Base-by-base conservation (phyloP, 2,797 vertebrate species). In the Mormyrops boulengeri region DNA sequence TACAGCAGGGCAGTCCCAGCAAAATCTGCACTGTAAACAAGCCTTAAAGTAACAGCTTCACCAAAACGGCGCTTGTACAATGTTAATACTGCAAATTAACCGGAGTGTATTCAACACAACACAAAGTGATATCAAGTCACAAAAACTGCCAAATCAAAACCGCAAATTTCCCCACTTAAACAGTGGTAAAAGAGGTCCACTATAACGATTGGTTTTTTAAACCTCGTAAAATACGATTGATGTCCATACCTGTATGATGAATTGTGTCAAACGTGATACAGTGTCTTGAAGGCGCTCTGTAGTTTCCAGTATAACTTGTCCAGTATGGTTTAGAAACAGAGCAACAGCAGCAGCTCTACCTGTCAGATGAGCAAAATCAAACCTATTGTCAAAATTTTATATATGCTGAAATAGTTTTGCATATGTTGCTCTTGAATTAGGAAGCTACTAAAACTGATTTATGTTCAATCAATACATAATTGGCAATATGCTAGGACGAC, bases 181-280 rank as follows among this genome's bases (percentile, higher is more conserved):
- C 1, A 52, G 52, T 26, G 7, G 9, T 50, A 30, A 52, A 52
- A 22, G 22, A 52, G n/a, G 12, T 85, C 49, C 84, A 85, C 84
- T 52, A 50, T 30, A 86, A 9, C 22, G 44, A 2, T 6, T 34
- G 4, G 1, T n/a, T 52, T 53, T 86, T 30, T 26, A 30, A 85
- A 53, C 4, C 50, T 60, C 19, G 11, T 34, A 34, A 17, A 34
- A 12, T 52, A 86, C 19, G 60, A 55, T 34, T 26, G n/a, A 69
- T 34, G n/a, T 77, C 62, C 93, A 62, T 91, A 95, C 94, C 94
- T 95, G 91, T 49, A 57, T 38, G 22, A 88, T 89, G n/a, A 93
- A 26, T 92, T 91, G 92, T 89, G 84, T 62, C 34, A 95, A 89
- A 55, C 91, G 52, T 85, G 91, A 91, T 88, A 14, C 90, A 22